phyloP scores from a whole-genome alignment of 92 coral and sea anemone genomes.

The Muricea muricata region DNA sequence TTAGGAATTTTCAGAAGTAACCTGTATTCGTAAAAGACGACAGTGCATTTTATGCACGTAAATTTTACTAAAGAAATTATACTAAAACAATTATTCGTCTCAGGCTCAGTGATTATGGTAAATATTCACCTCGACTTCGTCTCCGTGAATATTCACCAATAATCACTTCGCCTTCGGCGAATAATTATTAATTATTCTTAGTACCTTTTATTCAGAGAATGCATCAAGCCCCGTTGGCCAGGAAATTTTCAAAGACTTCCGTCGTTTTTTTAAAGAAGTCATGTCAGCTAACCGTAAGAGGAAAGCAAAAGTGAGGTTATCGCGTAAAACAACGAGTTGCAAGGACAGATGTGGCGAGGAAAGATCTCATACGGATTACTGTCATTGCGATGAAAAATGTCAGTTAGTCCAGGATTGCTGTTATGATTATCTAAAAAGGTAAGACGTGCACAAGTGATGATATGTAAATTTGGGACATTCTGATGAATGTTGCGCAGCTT shows the following conservation, averaged over 20 bases:
- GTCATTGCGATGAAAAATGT: slow-evolving; percentile 30
- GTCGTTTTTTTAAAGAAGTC: not conserved
- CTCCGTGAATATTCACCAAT: no score
- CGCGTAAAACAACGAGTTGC: not conserved
- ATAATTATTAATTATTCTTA: no score
- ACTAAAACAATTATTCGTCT: no score
- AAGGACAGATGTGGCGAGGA: slow-evolving; percentile 7
- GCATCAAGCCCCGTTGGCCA: not conserved
- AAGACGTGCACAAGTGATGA: not conserved
- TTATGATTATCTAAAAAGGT: slow-evolving; percentile 15
- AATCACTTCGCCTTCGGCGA: no score
- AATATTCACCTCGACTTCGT: no score
- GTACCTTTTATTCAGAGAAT: not conserved
- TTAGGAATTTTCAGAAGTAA: no score
- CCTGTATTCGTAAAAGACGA: no score
- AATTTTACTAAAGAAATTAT: no score
- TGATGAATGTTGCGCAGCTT: no score
- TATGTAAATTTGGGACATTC: not conserved
- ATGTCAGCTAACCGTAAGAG: not conserved
- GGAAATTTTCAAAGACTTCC: slow-evolving; percentile 5
- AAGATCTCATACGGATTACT: slow-evolving; percentile 5
- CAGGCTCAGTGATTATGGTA: no score
- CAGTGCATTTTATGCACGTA: no score
- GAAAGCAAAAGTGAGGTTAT: not conserved
- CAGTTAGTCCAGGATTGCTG: slow-evolving; percentile 1